Base-by-base conservation (phyloP, 2,888 invertebrate species). In the Buathra laborator region DNA sequence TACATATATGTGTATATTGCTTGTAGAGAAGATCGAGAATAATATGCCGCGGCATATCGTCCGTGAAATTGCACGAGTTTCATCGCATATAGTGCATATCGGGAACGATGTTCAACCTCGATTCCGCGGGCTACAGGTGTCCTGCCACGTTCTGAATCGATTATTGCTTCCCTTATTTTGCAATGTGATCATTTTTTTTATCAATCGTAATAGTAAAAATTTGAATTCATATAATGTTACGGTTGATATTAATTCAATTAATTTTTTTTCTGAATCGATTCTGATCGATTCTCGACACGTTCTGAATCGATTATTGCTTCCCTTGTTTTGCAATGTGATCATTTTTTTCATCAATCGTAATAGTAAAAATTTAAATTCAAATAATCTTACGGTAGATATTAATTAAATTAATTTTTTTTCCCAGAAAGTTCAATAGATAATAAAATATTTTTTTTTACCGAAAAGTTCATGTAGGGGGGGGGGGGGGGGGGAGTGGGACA, bases 1-100 rank as follows among this genome's bases (percentile, higher is more conserved):
- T 51, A 16, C 24, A n/a, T 68, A 24, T 62, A 71, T 53, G 10
- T n/a, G n/a, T 43, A 32, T 62, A 62, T 10, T 51, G 48, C 70
- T 48, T 82, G 46, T 56, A 66, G 71, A 44, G 71, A 51, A 67
- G 51, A 81, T 67, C 67, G 53, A 75, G 76, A 80, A 71, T 84
- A 84, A 80, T 76, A 81, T 62, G 66, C 76, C 71, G 59, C 53
- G 56, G 76, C 79, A 80, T 44, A 83, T 80, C 79, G 83, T 70
- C 64, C 83, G 83, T 83, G 79, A 80, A 83, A 83, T 83, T 80
- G 83, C 79, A 56, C 79, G 79, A 83, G 70, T 62, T 79, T 74
- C 75, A 75, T 83, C 67, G 59, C 59, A 53, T 43, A 64, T 59
- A 62, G 74, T 62, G 68, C 74, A 70, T 79, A 83, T 83, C 59